phyloP scores from a whole-genome alignment of 2,888 invertebrate genomes.

The Balanococcus diminutus region DNA sequence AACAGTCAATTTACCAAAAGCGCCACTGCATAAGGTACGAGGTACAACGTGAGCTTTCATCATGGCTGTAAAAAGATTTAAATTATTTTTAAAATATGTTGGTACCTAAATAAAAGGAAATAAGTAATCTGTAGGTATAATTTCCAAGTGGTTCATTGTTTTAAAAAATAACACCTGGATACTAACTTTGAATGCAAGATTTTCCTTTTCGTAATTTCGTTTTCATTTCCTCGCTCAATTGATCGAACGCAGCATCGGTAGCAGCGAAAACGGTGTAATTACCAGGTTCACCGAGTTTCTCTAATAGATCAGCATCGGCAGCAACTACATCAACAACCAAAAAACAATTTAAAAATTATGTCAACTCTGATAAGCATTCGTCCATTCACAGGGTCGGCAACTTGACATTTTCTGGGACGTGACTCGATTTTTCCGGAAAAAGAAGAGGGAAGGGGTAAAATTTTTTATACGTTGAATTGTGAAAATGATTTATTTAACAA shows the following conservation, averaged over 20 bases:
- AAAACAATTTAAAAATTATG: no score
- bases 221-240: constrained; percentile 58
- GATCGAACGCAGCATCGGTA: constrained; percentile 70
- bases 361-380: no score
- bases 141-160: no score
- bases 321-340: no score
- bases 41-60: constrained; percentile 72
- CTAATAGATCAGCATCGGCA: constrained; percentile 63
- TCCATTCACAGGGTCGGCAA: no score
- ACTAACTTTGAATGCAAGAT: constrained; percentile 69
- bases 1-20: constrained; percentile 61
- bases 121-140: not conserved
- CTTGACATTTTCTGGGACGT: no score
- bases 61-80: constrained; percentile 64
- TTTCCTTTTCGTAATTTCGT: constrained; percentile 67
- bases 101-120: constrained; percentile 21
- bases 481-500: no score
- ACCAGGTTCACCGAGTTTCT: constrained; percentile 66
- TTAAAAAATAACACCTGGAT: no score
- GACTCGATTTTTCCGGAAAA: no score
- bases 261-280: constrained; percentile 65
- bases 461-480: no score
- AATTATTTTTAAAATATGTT: not conserved
- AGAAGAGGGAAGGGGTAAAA: no score
- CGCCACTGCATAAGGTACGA: constrained; percentile 71